Evolutionary conservation across 2,888 invertebrate species (phyloP), one percentile per base, ranked within the genome.

Genomic region (Nudaria mundana): DNA sequence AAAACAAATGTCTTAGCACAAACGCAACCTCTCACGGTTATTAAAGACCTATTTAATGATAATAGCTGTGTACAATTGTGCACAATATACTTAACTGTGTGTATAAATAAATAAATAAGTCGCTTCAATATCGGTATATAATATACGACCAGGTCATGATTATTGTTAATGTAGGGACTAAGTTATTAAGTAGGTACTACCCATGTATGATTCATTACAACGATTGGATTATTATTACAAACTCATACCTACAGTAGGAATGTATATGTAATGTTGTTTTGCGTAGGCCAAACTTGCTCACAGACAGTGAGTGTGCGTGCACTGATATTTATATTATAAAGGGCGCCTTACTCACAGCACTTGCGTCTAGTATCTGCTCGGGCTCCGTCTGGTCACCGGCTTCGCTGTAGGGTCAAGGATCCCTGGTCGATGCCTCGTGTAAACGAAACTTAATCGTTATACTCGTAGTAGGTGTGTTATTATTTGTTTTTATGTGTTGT

Each of bases 401-500:
- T 43, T 30, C 48, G 55, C 48, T 45, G 28, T 45, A 36, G 69
- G 81, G 77, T 81, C 81, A 83, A 81, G 81, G 78, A 76, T 78
- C 68, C 52, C 40, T 44, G 50, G 39, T 33, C 56, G 59, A 40
- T 60, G 65, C 49, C 67, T 63, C 66, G 68, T 71, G 63, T 69
- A 72, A 68, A 64, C 63, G 58, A 42, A 54, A 61, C 49, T 57
- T 62, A 59, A 48, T 56, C 58, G 53, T 52, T 60, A 51, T 49
- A 49, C 57, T 54, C 51, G 51, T 55, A 46, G 44, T 42, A n/a
- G n/a, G n/a, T n/a, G n/a, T n/a, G n/a, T n/a, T n/a, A n/a, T n/a
- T n/a, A n/a, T n/a, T n/a, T n/a, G n/a, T n/a, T n/a, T n/a, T n/a
- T n/a, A n/a, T n/a, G n/a, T n/a, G n/a, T n/a, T n/a, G n/a, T n/a